These are phyloP conservation scores for Noctua comes DNA, from an alignment of 2,888 invertebrate species.

Conservation along the genomic window DNA sequence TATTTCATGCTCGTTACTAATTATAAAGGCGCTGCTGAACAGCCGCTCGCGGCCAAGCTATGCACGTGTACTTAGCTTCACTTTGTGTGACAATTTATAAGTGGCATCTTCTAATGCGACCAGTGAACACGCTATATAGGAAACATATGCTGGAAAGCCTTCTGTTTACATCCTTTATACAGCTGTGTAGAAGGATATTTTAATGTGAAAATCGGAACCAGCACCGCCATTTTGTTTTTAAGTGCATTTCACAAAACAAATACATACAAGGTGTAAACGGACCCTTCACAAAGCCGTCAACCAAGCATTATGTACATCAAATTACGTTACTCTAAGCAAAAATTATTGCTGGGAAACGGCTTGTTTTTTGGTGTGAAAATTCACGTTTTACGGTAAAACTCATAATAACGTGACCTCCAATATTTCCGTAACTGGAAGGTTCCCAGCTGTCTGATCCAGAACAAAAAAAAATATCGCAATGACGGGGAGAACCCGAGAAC, in stretches of 20 bases:
- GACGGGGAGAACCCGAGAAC: no score
- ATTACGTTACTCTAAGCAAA: no score
- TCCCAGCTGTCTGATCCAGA: no score
- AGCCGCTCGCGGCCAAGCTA: background rate
- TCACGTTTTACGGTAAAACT: no score
- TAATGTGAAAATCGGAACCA: background rate
- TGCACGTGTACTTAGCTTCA: background rate
- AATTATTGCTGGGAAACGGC: no score
- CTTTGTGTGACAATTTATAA: background rate
- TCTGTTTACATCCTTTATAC: background rate
- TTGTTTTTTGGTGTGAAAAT: no score
- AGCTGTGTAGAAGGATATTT: background rate
- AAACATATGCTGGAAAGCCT: background rate
- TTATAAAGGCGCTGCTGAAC: background rate
- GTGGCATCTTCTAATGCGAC: background rate
- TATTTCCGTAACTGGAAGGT: no score
- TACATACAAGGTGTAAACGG: background rate
- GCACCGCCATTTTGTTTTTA: background rate
- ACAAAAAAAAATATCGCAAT: no score
- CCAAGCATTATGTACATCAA: no score
- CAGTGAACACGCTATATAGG: background rate
- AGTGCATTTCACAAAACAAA: background rate
- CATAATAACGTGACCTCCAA: no score
- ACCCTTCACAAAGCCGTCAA: no score
- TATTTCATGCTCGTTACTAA: background rate